Percentiles rank a stretch among this genome's conserved stretches.
Conservation (phyloP, 2,888 invertebrate genomes). For the Pollenia griseotomentosa region DNA sequence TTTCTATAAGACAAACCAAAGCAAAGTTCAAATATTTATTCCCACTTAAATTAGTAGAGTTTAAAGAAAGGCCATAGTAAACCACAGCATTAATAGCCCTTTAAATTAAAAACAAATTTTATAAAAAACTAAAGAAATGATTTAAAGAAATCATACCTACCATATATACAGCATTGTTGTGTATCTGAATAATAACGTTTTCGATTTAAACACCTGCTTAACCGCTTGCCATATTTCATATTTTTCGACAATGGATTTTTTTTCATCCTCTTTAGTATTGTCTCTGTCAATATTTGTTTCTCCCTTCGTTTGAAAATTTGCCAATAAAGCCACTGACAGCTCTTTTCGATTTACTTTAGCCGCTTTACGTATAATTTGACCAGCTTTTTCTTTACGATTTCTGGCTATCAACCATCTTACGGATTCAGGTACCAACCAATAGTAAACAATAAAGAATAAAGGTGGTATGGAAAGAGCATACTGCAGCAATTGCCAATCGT, state of each 20-base stretch:
- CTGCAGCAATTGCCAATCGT: slow-evolving; percentile 87
- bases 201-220: slow-evolving; percentile 84
- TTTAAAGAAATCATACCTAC: slow-evolving; percentile 77
- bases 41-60: slow-evolving; percentile 88
- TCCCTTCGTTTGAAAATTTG: slow-evolving; percentile 81
- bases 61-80: slow-evolving; percentile 88
- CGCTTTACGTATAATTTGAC: slow-evolving; percentile 85
- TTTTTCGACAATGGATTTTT: slow-evolving; percentile 67
- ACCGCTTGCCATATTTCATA: slow-evolving; percentile 83
- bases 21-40: slow-evolving; percentile 89
- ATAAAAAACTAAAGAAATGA: neutral
- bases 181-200: slow-evolving; percentile 84
- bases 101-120: neutral
- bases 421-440: slow-evolving; percentile 88
- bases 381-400: slow-evolving; percentile 85
- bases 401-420: slow-evolving; percentile 88
- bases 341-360: slow-evolving; percentile 86
- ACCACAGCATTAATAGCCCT: slow-evolving; percentile 88
- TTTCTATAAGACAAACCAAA: slow-evolving; percentile 86
- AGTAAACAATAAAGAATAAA: slow-evolving; percentile 86
- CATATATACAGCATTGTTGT: slow-evolving; percentile 85
- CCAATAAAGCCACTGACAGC: slow-evolving; percentile 84
- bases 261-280: neutral
- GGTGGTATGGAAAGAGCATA: slow-evolving; percentile 87
- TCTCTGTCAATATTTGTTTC: neutral